Evolutionary conservation across 2,113 vertebrate species (phyloP), one percentile per base, ranked within the genome.

Genomic region (Oncorhynchus gorbuscha): DNA sequence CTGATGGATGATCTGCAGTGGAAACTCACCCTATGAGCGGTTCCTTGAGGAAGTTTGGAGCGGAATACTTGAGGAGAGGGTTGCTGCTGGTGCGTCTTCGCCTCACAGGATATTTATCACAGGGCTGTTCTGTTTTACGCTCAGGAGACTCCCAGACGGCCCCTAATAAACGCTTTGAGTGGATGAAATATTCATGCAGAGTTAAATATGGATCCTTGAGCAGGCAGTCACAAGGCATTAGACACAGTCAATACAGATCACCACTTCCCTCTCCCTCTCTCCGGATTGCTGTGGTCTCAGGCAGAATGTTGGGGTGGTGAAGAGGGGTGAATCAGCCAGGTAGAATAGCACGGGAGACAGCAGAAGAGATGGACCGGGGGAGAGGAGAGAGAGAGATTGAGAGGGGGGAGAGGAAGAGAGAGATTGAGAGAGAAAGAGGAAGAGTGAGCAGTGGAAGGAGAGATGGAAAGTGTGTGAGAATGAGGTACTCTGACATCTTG

Each of bases 131-230:
- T 88, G 79, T 71, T 88, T 90, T 79, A 83, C 32, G 51, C 86
- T 85, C 77, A 78, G 84, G 86, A 87, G 82, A 84, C 85, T 88
- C 84, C 81, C 79, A 81, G 88, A 87, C 78, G 68, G 76, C 73
- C 75, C 74, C 78, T 88, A 91, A 90, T 92, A 93, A 92, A 90
- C 64, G 79, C 83, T 88, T 88, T 85, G 78, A 89, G 74, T 30
- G 49, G 74, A 91, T 90, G 81, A 92, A 92, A 93, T 92, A 93
- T 90, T 92, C 86, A 92, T 89, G 81, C 79, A 14, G 83, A 88
- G 85, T 90, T 92, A 93, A 93, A 91, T 91, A 90, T 88, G 85
- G 89, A 92, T 90, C 87, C 83, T 83, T 69, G 79, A 85, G 85
- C 78, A 78, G 81, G 90, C 79, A 77, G 83, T 91, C 78, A 48